These are phyloP conservation scores for Sibirionetta formosa DNA, from an alignment of 2,797 vertebrate species.

Conservation along the genomic window DNA sequence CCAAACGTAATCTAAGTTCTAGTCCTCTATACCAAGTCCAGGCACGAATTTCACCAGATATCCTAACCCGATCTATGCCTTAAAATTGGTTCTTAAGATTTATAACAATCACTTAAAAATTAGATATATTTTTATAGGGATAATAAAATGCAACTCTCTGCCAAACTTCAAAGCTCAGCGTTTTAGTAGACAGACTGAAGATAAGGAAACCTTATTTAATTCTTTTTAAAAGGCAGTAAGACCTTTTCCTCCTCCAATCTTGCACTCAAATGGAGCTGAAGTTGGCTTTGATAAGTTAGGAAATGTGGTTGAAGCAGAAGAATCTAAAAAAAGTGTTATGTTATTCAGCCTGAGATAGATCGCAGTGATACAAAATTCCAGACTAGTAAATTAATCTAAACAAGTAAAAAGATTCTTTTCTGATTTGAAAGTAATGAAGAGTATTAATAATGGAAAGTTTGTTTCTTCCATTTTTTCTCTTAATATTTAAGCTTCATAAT, in stretches of 20 bases:
- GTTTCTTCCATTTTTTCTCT: not conserved
- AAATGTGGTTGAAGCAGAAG: not conserved
- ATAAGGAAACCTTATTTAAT: not conserved
- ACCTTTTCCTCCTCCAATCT: not conserved
- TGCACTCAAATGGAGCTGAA: not conserved
- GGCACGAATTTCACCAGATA: not conserved
- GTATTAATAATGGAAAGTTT: fast-evolving
- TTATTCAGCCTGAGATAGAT: not conserved
- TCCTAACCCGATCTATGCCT: not conserved
- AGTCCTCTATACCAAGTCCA: fast-evolving
- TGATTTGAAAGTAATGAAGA: not conserved
- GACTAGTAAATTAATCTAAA: not conserved
- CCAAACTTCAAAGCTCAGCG: not conserved
- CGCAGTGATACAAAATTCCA: not conserved
- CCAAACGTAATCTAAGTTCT: not conserved
- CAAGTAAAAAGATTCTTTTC: not conserved
- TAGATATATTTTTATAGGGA: fast-evolving
- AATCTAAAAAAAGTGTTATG: not conserved
- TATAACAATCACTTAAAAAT: not conserved
- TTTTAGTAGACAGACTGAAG: not conserved
- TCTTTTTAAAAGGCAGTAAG: not conserved
- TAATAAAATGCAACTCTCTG: not conserved
- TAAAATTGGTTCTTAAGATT: no score
- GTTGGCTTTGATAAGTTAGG: not conserved
- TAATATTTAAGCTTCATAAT: not conserved